Conservation (phyloP, 2,797 vertebrate species). For the Darevskia mixta region DNA sequence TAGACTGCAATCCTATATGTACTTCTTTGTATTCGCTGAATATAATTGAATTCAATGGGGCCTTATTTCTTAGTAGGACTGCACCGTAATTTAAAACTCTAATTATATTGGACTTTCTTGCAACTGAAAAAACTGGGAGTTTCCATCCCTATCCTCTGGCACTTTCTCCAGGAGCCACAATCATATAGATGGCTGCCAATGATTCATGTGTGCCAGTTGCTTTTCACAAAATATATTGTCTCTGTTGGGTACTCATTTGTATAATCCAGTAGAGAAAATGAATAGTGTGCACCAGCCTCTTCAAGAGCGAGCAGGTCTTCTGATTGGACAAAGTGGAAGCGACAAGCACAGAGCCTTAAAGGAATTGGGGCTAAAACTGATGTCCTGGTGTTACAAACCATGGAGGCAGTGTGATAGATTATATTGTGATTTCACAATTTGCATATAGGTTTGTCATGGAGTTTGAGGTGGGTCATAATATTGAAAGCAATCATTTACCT, state of each 20-base stretch:
- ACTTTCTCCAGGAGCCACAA: neutral
- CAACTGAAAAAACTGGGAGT: neutral
- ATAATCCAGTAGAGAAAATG: neutral
- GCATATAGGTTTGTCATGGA: too few relatives aligned
- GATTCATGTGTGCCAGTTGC: neutral
- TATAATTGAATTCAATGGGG: too few relatives aligned
- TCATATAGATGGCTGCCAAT: neutral
- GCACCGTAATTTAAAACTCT: neutral
- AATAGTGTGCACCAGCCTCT: neutral
- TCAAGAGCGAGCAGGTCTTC: neutral
- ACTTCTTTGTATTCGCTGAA: too few relatives aligned
- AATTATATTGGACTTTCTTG: neutral
- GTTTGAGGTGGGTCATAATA: too few relatives aligned
- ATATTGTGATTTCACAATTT: too few relatives aligned
- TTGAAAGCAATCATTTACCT: too few relatives aligned
- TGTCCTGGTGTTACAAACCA: too few relatives aligned
- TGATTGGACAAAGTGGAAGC: neutral
- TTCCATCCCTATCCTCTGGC: neutral
- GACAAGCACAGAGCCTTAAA: too few relatives aligned
- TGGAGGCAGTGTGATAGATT: too few relatives aligned
- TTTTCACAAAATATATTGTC: neutral
- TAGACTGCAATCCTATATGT: too few relatives aligned
- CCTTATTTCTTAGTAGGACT: too few relatives aligned
- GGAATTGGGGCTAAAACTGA: too few relatives aligned
- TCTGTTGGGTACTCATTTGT: neutral